These are phyloP conservation scores for Drosophila busckii DNA, from an alignment of 1,140 invertebrate species.

Conservation along the genomic window DNA sequence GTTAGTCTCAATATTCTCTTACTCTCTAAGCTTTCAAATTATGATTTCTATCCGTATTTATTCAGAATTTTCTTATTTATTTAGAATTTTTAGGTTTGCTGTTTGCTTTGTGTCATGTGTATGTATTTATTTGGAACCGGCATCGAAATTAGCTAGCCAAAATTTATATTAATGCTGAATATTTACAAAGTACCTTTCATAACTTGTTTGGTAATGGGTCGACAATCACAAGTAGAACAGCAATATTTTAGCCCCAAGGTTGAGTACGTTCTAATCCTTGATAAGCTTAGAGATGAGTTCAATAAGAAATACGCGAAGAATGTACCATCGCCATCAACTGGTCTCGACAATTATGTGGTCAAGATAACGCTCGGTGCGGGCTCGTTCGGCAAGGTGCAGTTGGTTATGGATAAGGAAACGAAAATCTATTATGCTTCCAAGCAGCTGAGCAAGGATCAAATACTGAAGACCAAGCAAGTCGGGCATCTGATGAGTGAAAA, in stretches of 20 bases:
- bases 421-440: constrained; percentile 91
- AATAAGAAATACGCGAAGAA: constrained; percentile 43
- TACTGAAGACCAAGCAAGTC: constrained; percentile 92
- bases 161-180: too few species aligned
- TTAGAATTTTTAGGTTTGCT: too few species aligned
- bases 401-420: constrained; percentile 38
- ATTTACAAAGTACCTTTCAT: too few species aligned
- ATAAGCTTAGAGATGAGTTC: constrained; percentile 59
- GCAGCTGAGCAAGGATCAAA: constrained; percentile 92
- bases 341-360: constrained; percentile 51
- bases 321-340: constrained; percentile 40
- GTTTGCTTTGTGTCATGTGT: too few species aligned
- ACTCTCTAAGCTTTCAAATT: not conserved
- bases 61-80: too few species aligned
- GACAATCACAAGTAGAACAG: not conserved
- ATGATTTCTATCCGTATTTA: too few species aligned
- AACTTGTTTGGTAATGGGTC: too few species aligned
- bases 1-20: constrained; percentile 26
- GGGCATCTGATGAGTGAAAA: constrained; percentile 93
- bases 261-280: constrained; percentile 55
- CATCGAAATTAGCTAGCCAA: too few species aligned
- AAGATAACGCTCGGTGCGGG: constrained; percentile 53
- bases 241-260: constrained; percentile 60
- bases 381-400: constrained; percentile 65
- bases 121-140: too few species aligned